A percentile compares a stretch with the other conserved stretches of the same genome.
These are phyloP conservation scores for Enteromius viviparus DNA, from an alignment of 2,797 vertebrate genomes.

Conservation along the genomic window DNA sequence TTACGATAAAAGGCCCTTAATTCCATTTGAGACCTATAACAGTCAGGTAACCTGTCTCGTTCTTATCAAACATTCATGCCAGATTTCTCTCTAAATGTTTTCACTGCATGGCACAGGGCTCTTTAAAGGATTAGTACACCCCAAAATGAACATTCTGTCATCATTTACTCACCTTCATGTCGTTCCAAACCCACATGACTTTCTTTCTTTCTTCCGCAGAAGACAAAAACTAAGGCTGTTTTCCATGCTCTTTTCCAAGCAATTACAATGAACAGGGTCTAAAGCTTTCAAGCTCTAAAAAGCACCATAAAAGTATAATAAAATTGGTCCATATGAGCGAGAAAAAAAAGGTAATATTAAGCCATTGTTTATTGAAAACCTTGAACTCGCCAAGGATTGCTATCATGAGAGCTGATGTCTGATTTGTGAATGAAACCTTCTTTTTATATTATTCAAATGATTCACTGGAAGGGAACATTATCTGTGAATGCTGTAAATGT, in stretches of 20 bases:
- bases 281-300: conserved; percentile 22
- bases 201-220: conserved; percentile 17
- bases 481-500: not conserved
- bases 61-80: conserved; percentile 19
- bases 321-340: not conserved
- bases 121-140: conserved; percentile 22
- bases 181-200: conserved; percentile 24
- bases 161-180: conserved; percentile 36
- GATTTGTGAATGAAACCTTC: conserved; percentile 10
- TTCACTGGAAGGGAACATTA: not conserved
- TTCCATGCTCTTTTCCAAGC: conserved; percentile 27
- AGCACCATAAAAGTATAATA: conserved; percentile 23
- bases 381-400: not conserved
- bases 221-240: conserved; percentile 19
- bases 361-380: not conserved
- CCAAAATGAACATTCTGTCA: conserved; percentile 29
- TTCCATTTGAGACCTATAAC: conserved; percentile 33
- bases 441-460: not conserved
- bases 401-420: not conserved
- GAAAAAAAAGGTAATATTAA: not conserved
- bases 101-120: conserved; percentile 6
- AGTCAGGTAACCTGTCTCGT: conserved; percentile 19
- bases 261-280: conserved; percentile 21
- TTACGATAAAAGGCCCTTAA: conserved; percentile 22
- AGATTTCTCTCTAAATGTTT: conserved; percentile 25